Conservation (phyloP, 2,888 invertebrate species). For the Oligia latruncula region DNA sequence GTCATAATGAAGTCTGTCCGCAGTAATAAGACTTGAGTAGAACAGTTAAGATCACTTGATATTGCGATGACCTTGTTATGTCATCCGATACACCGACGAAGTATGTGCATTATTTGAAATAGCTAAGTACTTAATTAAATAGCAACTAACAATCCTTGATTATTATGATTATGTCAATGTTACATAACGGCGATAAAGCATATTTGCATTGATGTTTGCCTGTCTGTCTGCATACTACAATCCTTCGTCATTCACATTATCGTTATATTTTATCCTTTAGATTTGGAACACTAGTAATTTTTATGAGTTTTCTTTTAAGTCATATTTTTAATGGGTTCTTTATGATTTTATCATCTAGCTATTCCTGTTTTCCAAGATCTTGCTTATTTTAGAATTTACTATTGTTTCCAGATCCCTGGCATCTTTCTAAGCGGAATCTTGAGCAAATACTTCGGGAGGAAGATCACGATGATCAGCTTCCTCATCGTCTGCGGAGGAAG, state of each 20-base stretch:
- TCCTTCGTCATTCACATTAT: neutral
- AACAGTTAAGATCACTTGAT: constrained; percentile 5
- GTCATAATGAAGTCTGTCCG: neutral
- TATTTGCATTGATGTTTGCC: neutral
- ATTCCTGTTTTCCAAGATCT: neutral
- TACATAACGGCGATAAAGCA: neutral
- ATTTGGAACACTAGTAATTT: no score
- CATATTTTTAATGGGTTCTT: neutral
- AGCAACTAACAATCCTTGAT: neutral
- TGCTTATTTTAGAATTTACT: neutral
- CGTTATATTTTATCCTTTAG: neutral
- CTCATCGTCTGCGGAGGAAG: constrained; percentile 89
- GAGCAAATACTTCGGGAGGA: constrained; percentile 91
- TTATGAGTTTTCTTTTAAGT: neutral
- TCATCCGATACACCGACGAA: neutral
- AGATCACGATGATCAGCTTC: constrained; percentile 89
- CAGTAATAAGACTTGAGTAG: neutral
- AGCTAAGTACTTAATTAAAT: neutral
- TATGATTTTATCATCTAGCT: neutral
- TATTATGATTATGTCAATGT: neutral
- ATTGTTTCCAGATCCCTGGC: constrained; percentile 89
- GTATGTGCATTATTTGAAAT: constrained; percentile 4
- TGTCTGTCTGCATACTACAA: constrained; percentile 3
- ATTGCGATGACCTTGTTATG: neutral
- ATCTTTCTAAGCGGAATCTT: constrained; percentile 82